Percentiles rank a stretch among this genome's conserved stretches.
These are phyloP conservation scores for Plumapathes pennacea DNA, from an alignment of 92 coral and sea anemone genomes.

Conservation along the genomic window DNA sequence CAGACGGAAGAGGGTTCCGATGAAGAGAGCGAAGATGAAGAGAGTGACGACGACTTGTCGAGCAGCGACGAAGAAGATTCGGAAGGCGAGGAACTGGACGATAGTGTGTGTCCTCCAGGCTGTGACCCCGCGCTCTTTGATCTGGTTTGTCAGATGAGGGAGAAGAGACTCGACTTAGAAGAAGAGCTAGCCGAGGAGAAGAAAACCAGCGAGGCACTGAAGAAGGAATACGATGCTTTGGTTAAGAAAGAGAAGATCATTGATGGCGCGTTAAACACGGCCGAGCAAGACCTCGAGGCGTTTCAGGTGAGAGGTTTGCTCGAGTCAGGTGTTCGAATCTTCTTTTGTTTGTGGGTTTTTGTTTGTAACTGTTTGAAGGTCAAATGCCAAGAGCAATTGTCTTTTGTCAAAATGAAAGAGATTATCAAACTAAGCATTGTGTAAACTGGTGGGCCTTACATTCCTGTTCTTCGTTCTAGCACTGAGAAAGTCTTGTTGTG, in stretches of 20 bases:
- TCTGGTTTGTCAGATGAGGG: conserved; percentile 92
- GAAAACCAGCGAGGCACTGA: conserved; percentile 86
- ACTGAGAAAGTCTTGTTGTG: too few species aligned
- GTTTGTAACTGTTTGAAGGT: too few species aligned
- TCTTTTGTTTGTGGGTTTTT: too few species aligned
- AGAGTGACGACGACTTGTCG: conserved; percentile 94
- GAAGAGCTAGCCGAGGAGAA: conserved; percentile 90
- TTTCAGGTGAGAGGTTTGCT: conserved; percentile 91
- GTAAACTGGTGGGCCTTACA: too few species aligned
- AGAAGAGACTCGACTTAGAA: conserved; percentile 84
- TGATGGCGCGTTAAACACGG: conserved; percentile 83
- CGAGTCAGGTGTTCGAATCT: too few species aligned
- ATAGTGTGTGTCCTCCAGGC: conserved; percentile 97
- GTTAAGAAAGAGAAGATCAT: conserved; percentile 89
- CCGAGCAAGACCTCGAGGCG: conserved; percentile 93
- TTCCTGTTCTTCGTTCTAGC: too few species aligned
- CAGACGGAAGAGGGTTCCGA: conserved; percentile 91
- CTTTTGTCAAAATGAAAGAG: too few species aligned
- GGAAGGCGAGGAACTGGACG: conserved; percentile 92
- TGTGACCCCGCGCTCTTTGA: conserved; percentile 88
- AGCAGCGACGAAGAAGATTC: conserved; percentile 97
- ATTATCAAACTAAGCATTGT: too few species aligned
- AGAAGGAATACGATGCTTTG: conserved; percentile 89
- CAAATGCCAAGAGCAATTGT: too few species aligned
- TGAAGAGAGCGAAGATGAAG: conserved; percentile 97